phyloP scores from a whole-genome alignment of 2,113 vertebrate genomes.

The Sylvilagus bachmani region DNA sequence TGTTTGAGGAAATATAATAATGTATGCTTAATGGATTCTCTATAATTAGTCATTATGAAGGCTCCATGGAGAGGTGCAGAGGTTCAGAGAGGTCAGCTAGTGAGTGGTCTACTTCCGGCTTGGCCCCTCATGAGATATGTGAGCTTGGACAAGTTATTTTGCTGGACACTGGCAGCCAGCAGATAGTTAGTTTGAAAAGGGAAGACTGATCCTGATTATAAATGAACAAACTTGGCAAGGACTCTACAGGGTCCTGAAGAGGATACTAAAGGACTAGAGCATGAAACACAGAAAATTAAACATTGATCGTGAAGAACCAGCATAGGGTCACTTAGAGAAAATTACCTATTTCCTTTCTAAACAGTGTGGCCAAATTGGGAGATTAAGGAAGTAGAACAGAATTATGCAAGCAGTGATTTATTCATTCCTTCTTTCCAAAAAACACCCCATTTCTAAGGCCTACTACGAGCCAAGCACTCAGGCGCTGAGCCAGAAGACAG shows the following conservation, averaged over 20 bases:
- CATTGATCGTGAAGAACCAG: neutral
- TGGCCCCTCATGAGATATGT: neutral
- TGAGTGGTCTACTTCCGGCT: neutral
- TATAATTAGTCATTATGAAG: neutral
- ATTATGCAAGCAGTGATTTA: neutral
- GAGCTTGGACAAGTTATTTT: neutral
- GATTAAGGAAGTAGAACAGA: neutral
- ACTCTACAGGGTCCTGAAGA: neutral
- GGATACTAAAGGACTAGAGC: neutral
- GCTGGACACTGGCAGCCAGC: neutral
- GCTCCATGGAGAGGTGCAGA: neutral
- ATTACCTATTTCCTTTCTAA: neutral
- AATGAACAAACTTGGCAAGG: neutral
- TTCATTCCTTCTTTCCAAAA: neutral
- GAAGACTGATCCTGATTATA: neutral
- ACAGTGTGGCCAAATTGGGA: neutral
- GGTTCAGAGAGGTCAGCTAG: neutral
- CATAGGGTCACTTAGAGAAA: slow-evolving; percentile 1
- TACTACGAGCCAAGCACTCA: neutral
- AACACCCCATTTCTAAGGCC: neutral
- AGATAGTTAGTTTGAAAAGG: neutral
- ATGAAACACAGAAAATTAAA: neutral
- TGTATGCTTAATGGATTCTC: neutral
- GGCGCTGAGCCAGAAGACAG: neutral
- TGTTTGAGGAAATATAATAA: neutral